Conservation (phyloP, 2,888 invertebrate genomes). For the Campoplex capitator region DNA sequence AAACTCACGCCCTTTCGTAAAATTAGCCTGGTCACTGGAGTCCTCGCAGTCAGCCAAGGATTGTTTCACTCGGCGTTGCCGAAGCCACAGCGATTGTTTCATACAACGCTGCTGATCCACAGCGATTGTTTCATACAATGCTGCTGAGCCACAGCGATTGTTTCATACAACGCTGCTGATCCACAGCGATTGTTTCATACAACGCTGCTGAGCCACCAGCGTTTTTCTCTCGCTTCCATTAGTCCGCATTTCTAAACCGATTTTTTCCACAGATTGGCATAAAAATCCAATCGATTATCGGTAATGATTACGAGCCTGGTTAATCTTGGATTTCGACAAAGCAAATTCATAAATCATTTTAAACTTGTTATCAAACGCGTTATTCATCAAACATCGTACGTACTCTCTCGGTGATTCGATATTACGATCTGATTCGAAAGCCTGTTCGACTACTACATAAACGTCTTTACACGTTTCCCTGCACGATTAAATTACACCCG, state of each 20-base stretch:
- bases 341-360: background rate
- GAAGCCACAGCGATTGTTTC: no score
- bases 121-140: no score
- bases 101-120: background rate
- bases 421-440: background rate
- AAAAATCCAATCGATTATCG: background rate
- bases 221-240: background rate
- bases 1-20: no score
- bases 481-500: slow-evolving; percentile 5
- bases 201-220: background rate
- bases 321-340: background rate
- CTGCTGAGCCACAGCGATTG: no score
- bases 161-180: no score
- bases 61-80: no score
- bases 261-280: background rate
- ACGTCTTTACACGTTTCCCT: slow-evolving; percentile 13
- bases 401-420: background rate
- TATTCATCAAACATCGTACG: background rate
- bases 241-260: background rate
- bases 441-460: background rate
- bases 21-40: no score
- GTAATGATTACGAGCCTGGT: background rate
- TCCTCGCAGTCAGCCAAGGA: no score
- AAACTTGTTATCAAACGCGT: background rate
- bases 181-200: no score